Evolutionary conservation across 2,113 vertebrate genomes (phyloP).

Genomic region (Antennarius striatus): DNA sequence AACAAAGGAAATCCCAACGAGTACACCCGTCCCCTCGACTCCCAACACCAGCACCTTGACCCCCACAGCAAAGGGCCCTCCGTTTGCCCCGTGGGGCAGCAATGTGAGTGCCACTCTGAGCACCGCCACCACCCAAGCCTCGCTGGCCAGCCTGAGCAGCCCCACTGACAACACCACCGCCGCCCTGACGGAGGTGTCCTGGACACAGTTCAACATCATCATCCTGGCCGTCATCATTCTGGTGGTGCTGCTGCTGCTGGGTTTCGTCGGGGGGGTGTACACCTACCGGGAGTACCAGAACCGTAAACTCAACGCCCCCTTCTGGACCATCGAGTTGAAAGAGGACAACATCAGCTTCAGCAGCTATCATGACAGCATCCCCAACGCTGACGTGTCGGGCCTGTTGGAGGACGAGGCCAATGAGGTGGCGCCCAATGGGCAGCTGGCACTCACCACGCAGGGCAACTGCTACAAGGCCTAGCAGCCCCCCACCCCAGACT

Average conservation of each 20-base stretch:
- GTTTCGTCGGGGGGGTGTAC: conserved; percentile 95
- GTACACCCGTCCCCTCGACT: conserved; percentile 21
- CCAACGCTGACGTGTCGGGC: conserved; percentile 93
- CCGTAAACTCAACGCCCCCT: conserved; percentile 96
- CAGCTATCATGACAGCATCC: conserved; percentile 98
- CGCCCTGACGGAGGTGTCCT: conserved; percentile 89
- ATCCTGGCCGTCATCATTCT: conserved; percentile 95
- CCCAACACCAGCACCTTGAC: conserved; percentile 69
- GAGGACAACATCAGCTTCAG: conserved; percentile 99
- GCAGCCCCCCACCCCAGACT: conserved; percentile 8
- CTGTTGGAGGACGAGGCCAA: conserved; percentile 92
- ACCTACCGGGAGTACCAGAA: conserved; percentile 96
- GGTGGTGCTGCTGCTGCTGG: conserved; percentile 91
- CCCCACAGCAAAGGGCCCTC: conserved; percentile 35
- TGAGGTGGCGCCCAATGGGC: conserved; percentile 91
- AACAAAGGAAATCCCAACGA: conserved; percentile 9
- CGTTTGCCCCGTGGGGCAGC: conserved; percentile 50
- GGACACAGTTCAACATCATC: conserved; percentile 98
- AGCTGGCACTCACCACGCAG: conserved; percentile 89
- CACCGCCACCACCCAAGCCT: conserved; percentile 77
- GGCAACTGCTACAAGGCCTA: conserved; percentile 89
- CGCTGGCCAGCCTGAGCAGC: conserved; percentile 77
- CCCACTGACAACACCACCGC: conserved; percentile 89
- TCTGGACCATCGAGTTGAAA: conserved; percentile 99
- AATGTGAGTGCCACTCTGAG: conserved; percentile 63